Evolutionary conservation across 2,113 vertebrate genomes (phyloP).

Genomic region (Zootoca vivipara): DNA sequence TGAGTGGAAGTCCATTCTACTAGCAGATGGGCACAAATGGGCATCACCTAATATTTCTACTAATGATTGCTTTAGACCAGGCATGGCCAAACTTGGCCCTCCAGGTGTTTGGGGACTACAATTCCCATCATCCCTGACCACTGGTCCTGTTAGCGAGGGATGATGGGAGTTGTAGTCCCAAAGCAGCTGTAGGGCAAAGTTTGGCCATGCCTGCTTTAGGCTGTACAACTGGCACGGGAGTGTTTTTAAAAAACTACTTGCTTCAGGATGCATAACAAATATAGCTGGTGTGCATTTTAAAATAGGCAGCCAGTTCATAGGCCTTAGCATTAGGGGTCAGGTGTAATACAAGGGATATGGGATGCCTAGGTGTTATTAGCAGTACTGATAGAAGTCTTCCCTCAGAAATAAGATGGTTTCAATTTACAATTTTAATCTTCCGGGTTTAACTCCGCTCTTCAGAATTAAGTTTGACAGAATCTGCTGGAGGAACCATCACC

Average conservation of each 20-base stretch:
- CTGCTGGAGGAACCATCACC: background rate
- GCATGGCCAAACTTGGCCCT: too few relatives aligned
- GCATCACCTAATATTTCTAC: background rate
- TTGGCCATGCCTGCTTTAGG: too few relatives aligned
- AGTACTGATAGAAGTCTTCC: background rate
- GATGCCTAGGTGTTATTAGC: background rate
- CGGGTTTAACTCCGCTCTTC: background rate
- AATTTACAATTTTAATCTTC: background rate
- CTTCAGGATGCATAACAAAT: background rate
- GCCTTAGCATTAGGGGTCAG: background rate
- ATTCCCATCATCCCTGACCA: too few relatives aligned
- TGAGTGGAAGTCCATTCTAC: too few relatives aligned
- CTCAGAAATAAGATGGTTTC: background rate
- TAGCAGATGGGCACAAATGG: too few relatives aligned
- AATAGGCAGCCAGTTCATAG: background rate
- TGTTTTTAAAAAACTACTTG: background rate
- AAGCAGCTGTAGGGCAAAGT: too few relatives aligned
- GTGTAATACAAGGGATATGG: background rate
- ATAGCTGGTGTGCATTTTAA: background rate
- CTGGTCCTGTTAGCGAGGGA: too few relatives aligned
- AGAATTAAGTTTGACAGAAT: background rate
- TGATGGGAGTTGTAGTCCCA: too few relatives aligned
- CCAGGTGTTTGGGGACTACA: too few relatives aligned
- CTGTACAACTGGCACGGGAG: background rate
- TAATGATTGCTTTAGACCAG: background rate